Evolutionary conservation across 1,140 invertebrate species (phyloP).

Genomic region (Sweltsa coloradensis): DNA sequence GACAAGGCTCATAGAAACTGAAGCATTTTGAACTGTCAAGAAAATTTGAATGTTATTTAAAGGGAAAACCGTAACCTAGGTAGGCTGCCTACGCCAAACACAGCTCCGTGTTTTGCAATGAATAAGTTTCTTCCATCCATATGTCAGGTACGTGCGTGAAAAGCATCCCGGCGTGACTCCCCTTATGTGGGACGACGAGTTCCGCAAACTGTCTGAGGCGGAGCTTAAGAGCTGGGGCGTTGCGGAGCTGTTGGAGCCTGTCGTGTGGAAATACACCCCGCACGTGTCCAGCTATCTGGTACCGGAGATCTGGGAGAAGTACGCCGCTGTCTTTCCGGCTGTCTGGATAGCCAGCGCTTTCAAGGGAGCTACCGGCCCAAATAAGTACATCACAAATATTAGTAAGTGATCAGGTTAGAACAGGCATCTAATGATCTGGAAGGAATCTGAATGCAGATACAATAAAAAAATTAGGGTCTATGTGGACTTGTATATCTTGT

Average conservation of each 20-base stretch:
- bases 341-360: conserved; percentile 48
- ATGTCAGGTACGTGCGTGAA: conserved; percentile 7
- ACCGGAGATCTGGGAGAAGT: conserved; percentile 32
- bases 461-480: no score
- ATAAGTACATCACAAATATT: conserved; percentile 29
- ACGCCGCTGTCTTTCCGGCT: conserved; percentile 35
- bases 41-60: no score
- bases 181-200: conserved; percentile 50
- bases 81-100: not conserved
- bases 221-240: conserved; percentile 24
- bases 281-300: conserved; percentile 23
- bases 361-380: conserved; percentile 36
- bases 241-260: conserved; percentile 32
- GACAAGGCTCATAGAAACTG: no score
- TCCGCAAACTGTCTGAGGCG: conserved; percentile 27
- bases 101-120: not conserved
- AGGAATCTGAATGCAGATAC: no score
- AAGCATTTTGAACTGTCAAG: no score
- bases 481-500: no score
- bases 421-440: no score
- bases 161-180: conserved; percentile 27
- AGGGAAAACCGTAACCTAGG: no score
- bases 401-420: conserved; percentile 5
- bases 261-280: conserved; percentile 36
- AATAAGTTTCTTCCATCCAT: not conserved